Evolutionary conservation across 2,888 invertebrate genomes (phyloP).

Genomic region (Agrotis segetum): DNA sequence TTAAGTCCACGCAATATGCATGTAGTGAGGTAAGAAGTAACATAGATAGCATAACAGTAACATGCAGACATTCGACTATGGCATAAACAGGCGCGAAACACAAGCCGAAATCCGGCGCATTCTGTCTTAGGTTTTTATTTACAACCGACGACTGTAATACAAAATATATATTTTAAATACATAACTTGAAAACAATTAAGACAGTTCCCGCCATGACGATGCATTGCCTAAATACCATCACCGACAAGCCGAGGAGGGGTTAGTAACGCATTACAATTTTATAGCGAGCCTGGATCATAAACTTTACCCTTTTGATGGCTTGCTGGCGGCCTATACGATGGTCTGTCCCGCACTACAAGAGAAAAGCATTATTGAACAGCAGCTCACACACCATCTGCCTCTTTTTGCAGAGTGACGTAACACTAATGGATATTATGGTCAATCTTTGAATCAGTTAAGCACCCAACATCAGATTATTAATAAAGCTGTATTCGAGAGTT

Average conservation of each 20-base stretch:
- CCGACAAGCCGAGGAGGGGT: constrained; percentile 81
- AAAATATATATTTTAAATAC: constrained; percentile 50
- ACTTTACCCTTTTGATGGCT: constrained; percentile 90
- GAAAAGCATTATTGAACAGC: constrained; percentile 88
- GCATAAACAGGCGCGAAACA: constrained; percentile 61
- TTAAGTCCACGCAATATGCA: constrained; percentile 48
- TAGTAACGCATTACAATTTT: constrained; percentile 82
- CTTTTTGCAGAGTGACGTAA: constrained; percentile 65
- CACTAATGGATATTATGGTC: constrained; percentile 58
- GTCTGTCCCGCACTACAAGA: constrained; percentile 87
- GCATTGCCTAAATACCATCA: constrained; percentile 86
- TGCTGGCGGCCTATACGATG: constrained; percentile 85
- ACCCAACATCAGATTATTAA: constrained; percentile 64
- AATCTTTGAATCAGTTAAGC: constrained; percentile 60
- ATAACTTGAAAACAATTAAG: constrained; percentile 67
- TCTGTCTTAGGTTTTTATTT: constrained; percentile 78
- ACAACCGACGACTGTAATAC: constrained; percentile 64
- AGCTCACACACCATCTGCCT: constrained; percentile 78
- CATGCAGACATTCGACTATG: constrained; percentile 68
- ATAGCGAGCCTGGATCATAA: constrained; percentile 80
- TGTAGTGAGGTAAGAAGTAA: constrained; percentile 12
- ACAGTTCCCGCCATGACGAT: constrained; percentile 81
- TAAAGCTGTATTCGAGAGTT: constrained; percentile 60
- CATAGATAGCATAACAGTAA: constrained; percentile 44
- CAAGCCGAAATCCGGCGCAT: constrained; percentile 72